These are phyloP conservation scores for Serilophus lunatus DNA, from an alignment of 2,113 vertebrate genomes.

Conservation along the genomic window DNA sequence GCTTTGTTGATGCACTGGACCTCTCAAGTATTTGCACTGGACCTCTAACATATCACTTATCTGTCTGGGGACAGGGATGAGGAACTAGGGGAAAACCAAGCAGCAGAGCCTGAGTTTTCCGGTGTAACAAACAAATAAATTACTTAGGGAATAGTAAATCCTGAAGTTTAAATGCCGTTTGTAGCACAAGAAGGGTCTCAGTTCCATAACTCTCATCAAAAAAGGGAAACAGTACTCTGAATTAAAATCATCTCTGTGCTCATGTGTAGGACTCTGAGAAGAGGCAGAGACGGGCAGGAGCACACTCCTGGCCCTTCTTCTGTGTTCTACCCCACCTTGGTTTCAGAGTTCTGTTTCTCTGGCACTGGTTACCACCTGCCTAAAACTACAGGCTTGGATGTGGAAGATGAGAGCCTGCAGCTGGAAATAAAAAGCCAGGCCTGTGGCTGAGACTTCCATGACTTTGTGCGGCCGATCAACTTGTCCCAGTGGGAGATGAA, in stretches of 20 bases:
- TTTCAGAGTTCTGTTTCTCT: background rate
- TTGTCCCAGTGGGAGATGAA: background rate
- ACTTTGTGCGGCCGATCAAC: background rate
- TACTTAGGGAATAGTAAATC: background rate
- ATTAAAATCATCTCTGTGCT: background rate
- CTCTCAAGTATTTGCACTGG: background rate
- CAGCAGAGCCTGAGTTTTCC: background rate
- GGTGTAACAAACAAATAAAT: background rate
- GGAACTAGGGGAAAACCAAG: background rate
- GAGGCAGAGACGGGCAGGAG: background rate
- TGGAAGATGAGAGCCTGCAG: background rate
- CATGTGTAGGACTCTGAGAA: background rate
- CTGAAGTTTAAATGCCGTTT: background rate
- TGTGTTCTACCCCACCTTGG: background rate
- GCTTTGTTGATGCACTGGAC: background rate
- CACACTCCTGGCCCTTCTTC: background rate
- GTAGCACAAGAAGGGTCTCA: background rate
- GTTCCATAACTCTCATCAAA: background rate
- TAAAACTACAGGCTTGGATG: background rate
- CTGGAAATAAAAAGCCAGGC: background rate
- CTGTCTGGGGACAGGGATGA: background rate
- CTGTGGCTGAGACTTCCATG: background rate
- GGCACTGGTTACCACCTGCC: background rate
- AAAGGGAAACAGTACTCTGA: background rate
- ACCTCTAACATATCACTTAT: background rate